These are phyloP conservation scores for Toxotes chatareus DNA, from an alignment of 2,113 vertebrate species.

Conservation along the genomic window DNA sequence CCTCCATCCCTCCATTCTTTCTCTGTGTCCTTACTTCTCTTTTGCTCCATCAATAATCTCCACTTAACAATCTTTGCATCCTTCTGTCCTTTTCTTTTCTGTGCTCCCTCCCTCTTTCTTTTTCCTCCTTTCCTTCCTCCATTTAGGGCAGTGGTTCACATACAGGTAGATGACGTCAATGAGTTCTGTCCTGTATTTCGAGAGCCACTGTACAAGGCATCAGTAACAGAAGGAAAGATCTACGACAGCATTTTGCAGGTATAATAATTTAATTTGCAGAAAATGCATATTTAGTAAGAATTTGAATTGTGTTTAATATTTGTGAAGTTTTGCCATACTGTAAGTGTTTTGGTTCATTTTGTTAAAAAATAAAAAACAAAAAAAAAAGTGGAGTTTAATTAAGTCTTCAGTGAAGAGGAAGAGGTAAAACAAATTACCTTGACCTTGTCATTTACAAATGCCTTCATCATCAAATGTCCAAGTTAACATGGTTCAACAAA, in stretches of 20 bases:
- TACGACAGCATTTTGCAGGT: conserved; percentile 95
- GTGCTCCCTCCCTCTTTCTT: neutral
- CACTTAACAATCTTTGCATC: conserved; percentile 5
- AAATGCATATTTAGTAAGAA: too few species aligned
- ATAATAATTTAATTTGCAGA: neutral
- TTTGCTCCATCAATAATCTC: conserved; percentile 31
- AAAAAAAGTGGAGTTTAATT: too few species aligned
- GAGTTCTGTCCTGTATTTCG: conserved; percentile 95
- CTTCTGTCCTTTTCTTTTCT: neutral
- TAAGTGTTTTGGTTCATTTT: neutral
- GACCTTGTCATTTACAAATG: neutral
- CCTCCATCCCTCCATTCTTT: conserved; percentile 21
- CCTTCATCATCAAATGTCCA: neutral
- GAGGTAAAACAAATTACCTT: neutral
- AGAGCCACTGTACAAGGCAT: conserved; percentile 90
- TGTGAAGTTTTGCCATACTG: neutral
- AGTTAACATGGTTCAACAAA: neutral
- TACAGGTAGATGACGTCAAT: conserved; percentile 97
- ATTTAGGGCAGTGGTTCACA: conserved; percentile 94
- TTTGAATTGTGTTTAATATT: neutral
- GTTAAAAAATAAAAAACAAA: too few species aligned
- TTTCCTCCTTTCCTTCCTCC: neutral
- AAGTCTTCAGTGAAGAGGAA: neutral
- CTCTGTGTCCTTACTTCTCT: neutral
- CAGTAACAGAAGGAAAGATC: conserved; percentile 94